These are phyloP conservation scores for Eumerus sabulonum DNA, from an alignment of 2,888 invertebrate genomes.

Conservation along the genomic window DNA sequence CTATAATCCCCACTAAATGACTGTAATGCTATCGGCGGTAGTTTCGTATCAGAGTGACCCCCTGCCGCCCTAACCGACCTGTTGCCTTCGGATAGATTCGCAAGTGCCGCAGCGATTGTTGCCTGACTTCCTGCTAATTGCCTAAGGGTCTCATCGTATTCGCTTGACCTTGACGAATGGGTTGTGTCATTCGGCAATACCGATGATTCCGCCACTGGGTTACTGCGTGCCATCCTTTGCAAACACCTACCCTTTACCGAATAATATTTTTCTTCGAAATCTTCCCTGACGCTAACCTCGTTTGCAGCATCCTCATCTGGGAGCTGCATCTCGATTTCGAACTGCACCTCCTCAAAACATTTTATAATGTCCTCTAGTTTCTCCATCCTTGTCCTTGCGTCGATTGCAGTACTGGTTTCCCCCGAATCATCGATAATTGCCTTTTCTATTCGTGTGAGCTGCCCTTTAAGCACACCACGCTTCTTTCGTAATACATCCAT, in stretches of 20 bases:
- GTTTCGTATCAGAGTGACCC: too few relatives aligned
- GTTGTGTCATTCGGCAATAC: too few relatives aligned
- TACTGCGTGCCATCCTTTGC: conserved; percentile 1
- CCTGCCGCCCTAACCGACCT: background rate
- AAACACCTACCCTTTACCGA: conserved; percentile 2
- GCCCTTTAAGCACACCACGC: too few relatives aligned
- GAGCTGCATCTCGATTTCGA: background rate
- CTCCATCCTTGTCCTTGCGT: background rate
- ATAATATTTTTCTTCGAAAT: conserved; percentile 4
- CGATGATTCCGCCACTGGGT: too few relatives aligned
- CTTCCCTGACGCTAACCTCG: background rate
- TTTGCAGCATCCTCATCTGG: background rate
- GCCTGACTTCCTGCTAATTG: background rate
- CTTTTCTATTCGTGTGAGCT: background rate
- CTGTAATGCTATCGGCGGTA: background rate
- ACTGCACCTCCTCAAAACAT: background rate
- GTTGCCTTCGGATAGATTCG: background rate
- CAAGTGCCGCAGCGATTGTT: background rate
- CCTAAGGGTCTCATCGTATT: background rate
- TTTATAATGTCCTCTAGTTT: too few relatives aligned
- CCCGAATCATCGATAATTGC: background rate
- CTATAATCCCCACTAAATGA: conserved; percentile 4
- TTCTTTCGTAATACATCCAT: too few relatives aligned
- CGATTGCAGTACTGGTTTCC: background rate
- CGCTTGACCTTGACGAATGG: too few relatives aligned